Conservation (phyloP, 2,113 vertebrate species). For the Scartelaos histophorus region DNA sequence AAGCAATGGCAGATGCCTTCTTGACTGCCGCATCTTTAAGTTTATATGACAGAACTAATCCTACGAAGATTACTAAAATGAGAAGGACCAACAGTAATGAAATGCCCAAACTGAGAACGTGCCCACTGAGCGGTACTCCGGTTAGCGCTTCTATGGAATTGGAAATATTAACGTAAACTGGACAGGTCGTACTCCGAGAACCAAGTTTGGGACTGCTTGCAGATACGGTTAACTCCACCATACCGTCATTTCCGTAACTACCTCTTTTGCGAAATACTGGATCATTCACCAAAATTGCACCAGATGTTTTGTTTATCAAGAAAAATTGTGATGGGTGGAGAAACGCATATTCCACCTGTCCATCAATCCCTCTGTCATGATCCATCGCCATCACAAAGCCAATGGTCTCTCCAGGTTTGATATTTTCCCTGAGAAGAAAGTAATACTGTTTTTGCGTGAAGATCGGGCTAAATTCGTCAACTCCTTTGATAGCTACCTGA, state of each 20-base stretch:
- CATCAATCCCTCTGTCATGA: constrained; percentile 84
- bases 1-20: constrained; percentile 64
- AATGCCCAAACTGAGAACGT: constrained; percentile 75
- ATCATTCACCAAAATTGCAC: constrained; percentile 80
- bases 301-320: constrained; percentile 83
- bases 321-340: constrained; percentile 80
- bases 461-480: constrained; percentile 90
- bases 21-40: constrained; percentile 67
- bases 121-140: constrained; percentile 53
- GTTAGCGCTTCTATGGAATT: constrained; percentile 65
- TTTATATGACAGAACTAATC: constrained; percentile 79
- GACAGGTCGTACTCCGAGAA: constrained; percentile 82
- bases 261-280: constrained; percentile 72
- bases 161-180: constrained; percentile 84
- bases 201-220: constrained; percentile 83
- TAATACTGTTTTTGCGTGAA: constrained; percentile 86
- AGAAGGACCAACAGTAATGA: constrained; percentile 80
- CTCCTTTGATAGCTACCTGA: constrained; percentile 83
- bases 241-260: constrained; percentile 51
- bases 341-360: constrained; percentile 84
- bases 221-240: constrained; percentile 79
- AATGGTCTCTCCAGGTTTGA: constrained; percentile 72
- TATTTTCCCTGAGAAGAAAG: constrained; percentile 80
- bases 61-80: constrained; percentile 71
- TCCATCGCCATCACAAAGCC: constrained; percentile 88